Conservation (phyloP, 2,888 invertebrate species). For the Hemaris fuciformis region DNA sequence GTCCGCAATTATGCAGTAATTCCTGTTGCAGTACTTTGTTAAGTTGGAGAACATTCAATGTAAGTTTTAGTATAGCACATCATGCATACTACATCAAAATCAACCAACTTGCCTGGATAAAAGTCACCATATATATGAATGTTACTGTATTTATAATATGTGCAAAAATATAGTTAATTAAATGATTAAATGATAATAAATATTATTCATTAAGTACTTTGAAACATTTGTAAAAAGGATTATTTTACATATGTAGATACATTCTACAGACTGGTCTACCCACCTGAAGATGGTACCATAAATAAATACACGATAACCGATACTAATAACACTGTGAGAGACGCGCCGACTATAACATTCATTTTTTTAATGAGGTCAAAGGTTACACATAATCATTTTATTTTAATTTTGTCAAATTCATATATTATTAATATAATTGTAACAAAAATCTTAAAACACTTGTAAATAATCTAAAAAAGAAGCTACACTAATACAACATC, state of each 20-base stretch:
- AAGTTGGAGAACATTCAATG: no score
- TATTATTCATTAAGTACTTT: neutral
- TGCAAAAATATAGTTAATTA: no score
- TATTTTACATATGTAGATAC: neutral
- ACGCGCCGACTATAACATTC: conserved; percentile 31
- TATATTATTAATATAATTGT: neutral
- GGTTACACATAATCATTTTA: conserved; percentile 39
- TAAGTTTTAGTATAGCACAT: no score
- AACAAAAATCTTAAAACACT: neutral
- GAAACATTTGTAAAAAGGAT: neutral
- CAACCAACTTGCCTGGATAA: no score
- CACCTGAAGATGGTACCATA: conserved; percentile 53
- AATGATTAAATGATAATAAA: neutral
- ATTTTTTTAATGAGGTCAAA: conserved; percentile 52
- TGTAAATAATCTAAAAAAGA: neutral
- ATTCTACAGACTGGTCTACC: conserved; percentile 29
- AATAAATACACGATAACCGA: conserved; percentile 49
- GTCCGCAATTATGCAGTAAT: no score
- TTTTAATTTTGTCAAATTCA: conserved; percentile 3
- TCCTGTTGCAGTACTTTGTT: no score
- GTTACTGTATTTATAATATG: no score
- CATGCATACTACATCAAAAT: no score
- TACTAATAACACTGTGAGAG: conserved; percentile 49
- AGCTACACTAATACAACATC: neutral
- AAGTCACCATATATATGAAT: no score